phyloP scores from a whole-genome alignment of 2,113 vertebrate species.

The Nycticorax nycticorax region DNA sequence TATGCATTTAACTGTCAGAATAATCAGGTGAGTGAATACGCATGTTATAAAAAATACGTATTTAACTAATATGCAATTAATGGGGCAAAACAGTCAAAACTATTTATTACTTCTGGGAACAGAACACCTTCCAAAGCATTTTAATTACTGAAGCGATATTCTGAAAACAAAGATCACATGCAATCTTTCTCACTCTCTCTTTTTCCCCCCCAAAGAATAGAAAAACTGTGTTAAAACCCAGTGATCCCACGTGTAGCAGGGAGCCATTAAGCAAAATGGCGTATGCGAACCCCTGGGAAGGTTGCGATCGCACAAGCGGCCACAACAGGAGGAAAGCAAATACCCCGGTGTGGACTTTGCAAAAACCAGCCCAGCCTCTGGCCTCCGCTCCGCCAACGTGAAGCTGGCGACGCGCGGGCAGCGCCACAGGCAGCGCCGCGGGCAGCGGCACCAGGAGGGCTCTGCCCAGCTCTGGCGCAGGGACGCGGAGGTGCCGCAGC shows the following conservation, averaged over 20 bases:
- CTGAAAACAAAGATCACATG: conserved; percentile 4
- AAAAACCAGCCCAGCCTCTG: background rate
- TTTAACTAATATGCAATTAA: conserved; percentile 71
- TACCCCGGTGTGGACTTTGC: background rate
- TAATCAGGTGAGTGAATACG: conserved; percentile 63
- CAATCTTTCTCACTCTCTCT: background rate
- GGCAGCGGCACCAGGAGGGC: background rate
- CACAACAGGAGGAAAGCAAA: background rate
- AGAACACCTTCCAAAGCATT: conserved; percentile 25
- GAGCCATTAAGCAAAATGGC: accelerated
- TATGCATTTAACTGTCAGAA: conserved; percentile 31
- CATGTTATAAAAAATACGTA: conserved; percentile 50
- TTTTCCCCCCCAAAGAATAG: background rate
- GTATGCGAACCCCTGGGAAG: background rate
- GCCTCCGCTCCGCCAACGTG: accelerated
- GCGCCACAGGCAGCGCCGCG: accelerated
- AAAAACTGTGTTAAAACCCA: background rate
- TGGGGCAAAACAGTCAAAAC: conserved; percentile 61
- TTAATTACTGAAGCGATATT: conserved; percentile 36
- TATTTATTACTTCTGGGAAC: conserved; percentile 56
- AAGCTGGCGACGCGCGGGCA: background rate
- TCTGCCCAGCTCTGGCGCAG: background rate
- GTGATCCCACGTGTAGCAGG: background rate
- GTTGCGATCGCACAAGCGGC: accelerated
- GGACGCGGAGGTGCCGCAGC: accelerated